These are phyloP conservation scores for Prosapia bicincta DNA, from an alignment of 2,888 invertebrate species.

Conservation along the genomic window DNA sequence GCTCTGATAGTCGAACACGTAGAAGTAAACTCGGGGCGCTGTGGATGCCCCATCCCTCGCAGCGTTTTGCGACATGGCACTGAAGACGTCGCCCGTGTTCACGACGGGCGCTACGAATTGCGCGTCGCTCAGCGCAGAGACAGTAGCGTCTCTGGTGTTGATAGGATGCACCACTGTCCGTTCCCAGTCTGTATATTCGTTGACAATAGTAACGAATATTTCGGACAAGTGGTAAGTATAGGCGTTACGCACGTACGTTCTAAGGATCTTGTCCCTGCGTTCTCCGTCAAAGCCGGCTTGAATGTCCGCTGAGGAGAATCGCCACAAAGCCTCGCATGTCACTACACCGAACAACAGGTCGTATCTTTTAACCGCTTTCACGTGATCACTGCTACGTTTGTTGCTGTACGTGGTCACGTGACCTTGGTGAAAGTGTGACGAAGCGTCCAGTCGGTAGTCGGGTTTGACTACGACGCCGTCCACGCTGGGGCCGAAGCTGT, in stretches of 20 bases:
- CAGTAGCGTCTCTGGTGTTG: conserved; percentile 80
- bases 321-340: conserved; percentile 83
- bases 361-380: conserved; percentile 55
- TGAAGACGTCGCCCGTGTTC: conserved; percentile 75
- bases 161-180: conserved; percentile 83
- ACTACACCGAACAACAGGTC: conserved; percentile 88
- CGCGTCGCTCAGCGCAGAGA: conserved; percentile 88
- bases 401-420: conserved; percentile 38
- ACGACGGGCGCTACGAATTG: conserved; percentile 88
- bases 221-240: conserved; percentile 61
- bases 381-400: conserved; percentile 52
- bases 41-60: conserved; percentile 5
- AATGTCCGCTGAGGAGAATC: conserved; percentile 78
- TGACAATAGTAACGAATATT: conserved; percentile 60
- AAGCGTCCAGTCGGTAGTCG: conserved; percentile 74
- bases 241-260: conserved; percentile 89
- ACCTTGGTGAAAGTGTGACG: conserved; percentile 55
- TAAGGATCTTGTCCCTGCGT: conserved; percentile 74
- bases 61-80: conserved; percentile 59
- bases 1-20: conserved; percentile 87
- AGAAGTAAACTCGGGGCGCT: conserved; percentile 63
- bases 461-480: conserved; percentile 75
- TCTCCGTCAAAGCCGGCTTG: conserved; percentile 80
- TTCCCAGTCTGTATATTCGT: conserved; percentile 44
- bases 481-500: conserved; percentile 45